These are phyloP conservation scores for Cephus cinctus DNA, from an alignment of 1,140 invertebrate species.

Conservation along the genomic window DNA sequence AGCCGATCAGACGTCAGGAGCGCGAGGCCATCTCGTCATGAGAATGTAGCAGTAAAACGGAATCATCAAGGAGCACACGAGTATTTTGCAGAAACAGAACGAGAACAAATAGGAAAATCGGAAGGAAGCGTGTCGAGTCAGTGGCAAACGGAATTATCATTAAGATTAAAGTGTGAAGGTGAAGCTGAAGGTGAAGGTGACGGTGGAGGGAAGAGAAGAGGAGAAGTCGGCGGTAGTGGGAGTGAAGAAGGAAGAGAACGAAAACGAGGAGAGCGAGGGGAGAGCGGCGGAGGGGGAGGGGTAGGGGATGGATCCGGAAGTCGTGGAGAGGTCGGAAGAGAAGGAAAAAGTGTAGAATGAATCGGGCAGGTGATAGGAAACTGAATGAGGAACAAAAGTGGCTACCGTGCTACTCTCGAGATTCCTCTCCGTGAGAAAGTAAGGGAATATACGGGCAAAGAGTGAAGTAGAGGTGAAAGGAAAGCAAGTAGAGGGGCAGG, in stretches of 20 bases:
- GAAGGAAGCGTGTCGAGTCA: conserved; percentile 6
- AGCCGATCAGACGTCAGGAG: too few relatives aligned
- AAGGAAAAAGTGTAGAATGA: neutral
- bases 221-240: neutral
- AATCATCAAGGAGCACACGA: conserved; percentile 6
- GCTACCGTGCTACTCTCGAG: too few relatives aligned
- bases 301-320: neutral
- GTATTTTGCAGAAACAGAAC: neutral
- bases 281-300: neutral
- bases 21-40: too few relatives aligned
- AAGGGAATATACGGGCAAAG: too few relatives aligned
- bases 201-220: neutral
- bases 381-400: too few relatives aligned
- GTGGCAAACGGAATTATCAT: too few relatives aligned
- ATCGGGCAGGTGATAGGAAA: too few relatives aligned
- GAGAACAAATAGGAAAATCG: neutral
- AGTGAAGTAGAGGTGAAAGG: neutral
- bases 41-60: too few relatives aligned
- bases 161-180: too few relatives aligned
- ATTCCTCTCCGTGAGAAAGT: too few relatives aligned
- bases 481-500: neutral
- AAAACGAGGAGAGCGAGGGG: conserved; percentile 3
- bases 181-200: too few relatives aligned
- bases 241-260: neutral
- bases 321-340: neutral